Percentiles rank a stretch among this genome's conserved stretches.
Conservation (phyloP, 2,113 vertebrate genomes). For the Phaetusa simplex region DNA sequence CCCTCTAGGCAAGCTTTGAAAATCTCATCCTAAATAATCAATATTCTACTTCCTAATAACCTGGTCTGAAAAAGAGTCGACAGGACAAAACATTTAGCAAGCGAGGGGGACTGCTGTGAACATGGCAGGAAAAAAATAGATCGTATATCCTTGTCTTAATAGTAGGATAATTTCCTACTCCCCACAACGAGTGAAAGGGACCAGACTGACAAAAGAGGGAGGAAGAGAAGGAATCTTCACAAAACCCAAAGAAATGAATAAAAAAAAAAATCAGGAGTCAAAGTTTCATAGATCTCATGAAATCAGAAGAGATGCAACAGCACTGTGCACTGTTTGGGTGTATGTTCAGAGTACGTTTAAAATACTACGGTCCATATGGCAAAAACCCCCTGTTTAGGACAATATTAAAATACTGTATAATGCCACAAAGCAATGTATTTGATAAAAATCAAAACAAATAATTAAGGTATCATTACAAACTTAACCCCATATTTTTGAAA, state of each 20-base stretch:
- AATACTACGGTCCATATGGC: conserved; percentile 54
- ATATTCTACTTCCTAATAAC: conserved; percentile 62
- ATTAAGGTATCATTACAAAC: conserved; percentile 45
- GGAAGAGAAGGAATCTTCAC: not conserved
- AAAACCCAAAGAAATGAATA: not conserved
- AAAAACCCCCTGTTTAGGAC: conserved; percentile 1
- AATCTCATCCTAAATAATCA: conserved; percentile 60
- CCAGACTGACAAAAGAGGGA: not conserved
- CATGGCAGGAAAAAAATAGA: not conserved
- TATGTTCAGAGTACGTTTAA: conserved; percentile 51
- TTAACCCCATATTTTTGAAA: conserved; percentile 56
- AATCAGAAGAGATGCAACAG: conserved; percentile 57
- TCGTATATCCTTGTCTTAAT: not conserved
- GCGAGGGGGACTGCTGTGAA: conserved; percentile 43
- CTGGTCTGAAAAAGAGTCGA: conserved; percentile 48
- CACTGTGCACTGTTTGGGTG: not conserved
- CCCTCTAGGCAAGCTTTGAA: conserved; percentile 35
- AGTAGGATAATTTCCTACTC: not conserved
- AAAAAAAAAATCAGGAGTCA: conserved; percentile 31
- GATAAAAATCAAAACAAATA: conserved; percentile 60
- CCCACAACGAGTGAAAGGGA: not conserved
- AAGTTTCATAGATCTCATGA: conserved; percentile 38
- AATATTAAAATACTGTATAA: conserved; percentile 44
- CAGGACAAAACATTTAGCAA: conserved; percentile 56
- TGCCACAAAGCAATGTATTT: conserved; percentile 31